These are phyloP conservation scores for Eumaeus atala DNA, from an alignment of 1,140 invertebrate species.

Conservation along the genomic window DNA sequence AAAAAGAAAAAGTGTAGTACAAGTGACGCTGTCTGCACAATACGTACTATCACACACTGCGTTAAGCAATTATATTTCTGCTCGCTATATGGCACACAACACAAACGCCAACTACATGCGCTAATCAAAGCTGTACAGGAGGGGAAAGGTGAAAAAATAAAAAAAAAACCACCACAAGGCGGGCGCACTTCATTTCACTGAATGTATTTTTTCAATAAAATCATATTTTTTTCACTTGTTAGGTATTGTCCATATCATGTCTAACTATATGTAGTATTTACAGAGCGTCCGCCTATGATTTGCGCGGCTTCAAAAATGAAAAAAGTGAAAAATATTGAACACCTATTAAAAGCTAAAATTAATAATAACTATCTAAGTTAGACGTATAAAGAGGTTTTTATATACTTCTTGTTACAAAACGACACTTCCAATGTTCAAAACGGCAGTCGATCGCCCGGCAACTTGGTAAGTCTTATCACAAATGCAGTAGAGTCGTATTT, in stretches of 20 bases:
- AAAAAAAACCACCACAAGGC: slow-evolving; percentile 39
- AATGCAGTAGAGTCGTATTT: slow-evolving; percentile 40
- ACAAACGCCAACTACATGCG: slow-evolving; percentile 37
- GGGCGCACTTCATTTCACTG: slow-evolving; percentile 45
- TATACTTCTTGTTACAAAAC: slow-evolving; percentile 26
- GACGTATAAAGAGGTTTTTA: slow-evolving; percentile 49
- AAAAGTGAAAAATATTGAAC: slow-evolving; percentile 62
- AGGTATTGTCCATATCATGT: slow-evolving; percentile 69
- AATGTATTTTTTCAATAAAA: slow-evolving; percentile 68
- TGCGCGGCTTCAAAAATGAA: slow-evolving; percentile 40
- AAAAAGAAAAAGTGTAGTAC: too few relatives aligned
- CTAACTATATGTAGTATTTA: slow-evolving; percentile 66
- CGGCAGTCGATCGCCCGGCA: slow-evolving; percentile 16
- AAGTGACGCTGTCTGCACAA: too few relatives aligned
- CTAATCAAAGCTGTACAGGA: slow-evolving; percentile 28
- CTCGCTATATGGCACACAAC: slow-evolving; percentile 25
- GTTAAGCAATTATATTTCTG: background rate
- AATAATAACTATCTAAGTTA: slow-evolving; percentile 65
- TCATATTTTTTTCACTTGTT: slow-evolving; percentile 68
- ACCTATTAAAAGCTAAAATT: slow-evolving; percentile 69
- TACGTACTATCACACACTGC: background rate
- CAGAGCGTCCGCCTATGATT: slow-evolving; percentile 43
- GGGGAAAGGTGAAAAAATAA: slow-evolving; percentile 27
- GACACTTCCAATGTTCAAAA: slow-evolving; percentile 17
- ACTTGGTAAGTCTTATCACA: slow-evolving; percentile 45